Evolutionary conservation across 1,140 invertebrate genomes (phyloP).

Genomic region (Muscidifurax raptorellus): DNA sequence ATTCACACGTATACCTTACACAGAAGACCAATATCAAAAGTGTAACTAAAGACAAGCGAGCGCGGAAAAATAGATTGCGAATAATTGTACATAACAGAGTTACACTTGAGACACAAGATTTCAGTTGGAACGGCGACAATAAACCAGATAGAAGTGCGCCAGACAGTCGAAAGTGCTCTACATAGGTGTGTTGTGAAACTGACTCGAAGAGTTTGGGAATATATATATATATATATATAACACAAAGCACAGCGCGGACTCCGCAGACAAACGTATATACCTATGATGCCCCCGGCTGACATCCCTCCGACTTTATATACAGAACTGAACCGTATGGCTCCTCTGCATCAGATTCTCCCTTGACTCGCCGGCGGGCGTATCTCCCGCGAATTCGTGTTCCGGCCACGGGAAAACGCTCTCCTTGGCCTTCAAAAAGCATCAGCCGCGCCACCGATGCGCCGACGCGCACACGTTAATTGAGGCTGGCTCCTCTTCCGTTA

Average conservation of each 20-base stretch:
- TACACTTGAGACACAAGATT: too few relatives aligned
- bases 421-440: slow-evolving; percentile 37
- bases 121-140: too few relatives aligned
- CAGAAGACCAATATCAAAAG: too few relatives aligned
- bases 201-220: too few relatives aligned
- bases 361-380: neutral
- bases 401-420: slow-evolving; percentile 37
- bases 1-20: too few relatives aligned
- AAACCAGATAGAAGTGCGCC: too few relatives aligned
- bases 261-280: neutral
- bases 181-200: too few relatives aligned
- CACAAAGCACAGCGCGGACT: neutral
- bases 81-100: too few relatives aligned
- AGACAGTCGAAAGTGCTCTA: neutral
- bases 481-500: slow-evolving; percentile 38
- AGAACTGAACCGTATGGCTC: neutral
- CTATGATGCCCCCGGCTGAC: slow-evolving; percentile 6
- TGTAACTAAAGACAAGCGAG: too few relatives aligned
- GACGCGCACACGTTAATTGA: slow-evolving; percentile 22
- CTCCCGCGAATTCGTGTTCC: slow-evolving; percentile 9
- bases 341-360: neutral
- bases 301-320: neutral
- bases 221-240: too few relatives aligned
- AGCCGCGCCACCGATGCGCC: neutral
- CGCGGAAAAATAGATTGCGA: too few relatives aligned